These are phyloP conservation scores for Petrocephalus zakoni DNA, from an alignment of 2,113 vertebrate species.

Conservation along the genomic window DNA sequence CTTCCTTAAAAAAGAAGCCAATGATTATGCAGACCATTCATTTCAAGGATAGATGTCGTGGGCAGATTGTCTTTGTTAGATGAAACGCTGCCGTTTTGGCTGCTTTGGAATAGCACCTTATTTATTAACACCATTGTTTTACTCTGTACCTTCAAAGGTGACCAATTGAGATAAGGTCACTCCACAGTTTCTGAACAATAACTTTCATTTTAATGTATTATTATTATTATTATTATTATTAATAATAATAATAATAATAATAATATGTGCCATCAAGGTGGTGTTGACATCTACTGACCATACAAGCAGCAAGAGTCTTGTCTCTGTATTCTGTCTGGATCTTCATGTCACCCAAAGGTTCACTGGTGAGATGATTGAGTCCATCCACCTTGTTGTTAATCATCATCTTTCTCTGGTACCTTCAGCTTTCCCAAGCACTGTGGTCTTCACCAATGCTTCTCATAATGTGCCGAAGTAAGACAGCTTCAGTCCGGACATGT, in stretches of 20 bases:
- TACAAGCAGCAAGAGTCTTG: background rate
- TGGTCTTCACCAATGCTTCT: background rate
- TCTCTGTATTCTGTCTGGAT: background rate
- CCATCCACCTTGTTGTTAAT: background rate
- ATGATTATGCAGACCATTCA: background rate
- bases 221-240: background rate
- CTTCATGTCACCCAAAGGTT: background rate
- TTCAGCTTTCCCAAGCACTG: background rate
- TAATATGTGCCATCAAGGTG: background rate
- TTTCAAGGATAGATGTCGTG: background rate
- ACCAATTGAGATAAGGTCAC: background rate
- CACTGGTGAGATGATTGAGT: background rate
- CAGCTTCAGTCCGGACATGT: background rate
- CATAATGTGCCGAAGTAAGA: background rate
- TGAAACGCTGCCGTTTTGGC: background rate
- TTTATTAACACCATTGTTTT: background rate
- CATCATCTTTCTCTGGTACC: background rate
- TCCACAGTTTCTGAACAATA: background rate
- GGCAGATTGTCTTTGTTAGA: background rate
- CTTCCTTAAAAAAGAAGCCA: background rate
- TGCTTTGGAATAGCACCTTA: background rate
- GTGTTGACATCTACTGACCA: background rate
- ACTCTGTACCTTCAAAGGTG: background rate
- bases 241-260: no score
- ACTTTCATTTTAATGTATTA: background rate